Evolutionary conservation across 2,797 vertebrate species (phyloP).

Genomic region (Anguilla marmorata): DNA sequence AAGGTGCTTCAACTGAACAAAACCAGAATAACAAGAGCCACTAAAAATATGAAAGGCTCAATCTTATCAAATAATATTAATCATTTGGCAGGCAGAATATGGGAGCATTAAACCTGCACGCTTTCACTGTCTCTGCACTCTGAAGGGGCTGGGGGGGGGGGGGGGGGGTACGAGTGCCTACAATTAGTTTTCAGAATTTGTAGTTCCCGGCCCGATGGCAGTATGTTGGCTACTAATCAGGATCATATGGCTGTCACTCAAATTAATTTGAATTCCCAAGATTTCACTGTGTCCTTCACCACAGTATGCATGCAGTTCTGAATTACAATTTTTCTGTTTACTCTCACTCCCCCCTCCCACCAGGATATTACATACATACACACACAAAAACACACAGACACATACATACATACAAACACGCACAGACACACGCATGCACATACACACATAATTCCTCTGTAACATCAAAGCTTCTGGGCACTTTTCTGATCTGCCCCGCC

Average conservation of each 20-base stretch:
- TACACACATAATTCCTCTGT: background rate
- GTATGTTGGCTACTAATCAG: background rate
- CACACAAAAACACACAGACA: background rate
- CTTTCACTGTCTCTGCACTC: background rate
- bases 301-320: background rate
- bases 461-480: slow-evolving; percentile 47
- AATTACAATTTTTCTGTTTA: background rate
- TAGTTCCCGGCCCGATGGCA: background rate
- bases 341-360: background rate
- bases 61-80: background rate
- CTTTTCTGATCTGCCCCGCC: background rate
- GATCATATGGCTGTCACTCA: background rate
- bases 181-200: background rate
- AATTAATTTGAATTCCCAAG: background rate
- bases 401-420: background rate
- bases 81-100: background rate
- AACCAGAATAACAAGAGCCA: background rate
- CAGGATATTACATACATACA: background rate
- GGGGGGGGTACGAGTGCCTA: background rate
- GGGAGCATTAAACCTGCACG: background rate
- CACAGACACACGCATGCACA: slow-evolving; percentile 10
- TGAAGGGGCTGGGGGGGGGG: background rate
- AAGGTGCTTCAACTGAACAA: background rate
- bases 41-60: background rate
- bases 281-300: background rate